Conservation (phyloP, 2,888 invertebrate genomes). For the Parasteatoda lunata region DNA sequence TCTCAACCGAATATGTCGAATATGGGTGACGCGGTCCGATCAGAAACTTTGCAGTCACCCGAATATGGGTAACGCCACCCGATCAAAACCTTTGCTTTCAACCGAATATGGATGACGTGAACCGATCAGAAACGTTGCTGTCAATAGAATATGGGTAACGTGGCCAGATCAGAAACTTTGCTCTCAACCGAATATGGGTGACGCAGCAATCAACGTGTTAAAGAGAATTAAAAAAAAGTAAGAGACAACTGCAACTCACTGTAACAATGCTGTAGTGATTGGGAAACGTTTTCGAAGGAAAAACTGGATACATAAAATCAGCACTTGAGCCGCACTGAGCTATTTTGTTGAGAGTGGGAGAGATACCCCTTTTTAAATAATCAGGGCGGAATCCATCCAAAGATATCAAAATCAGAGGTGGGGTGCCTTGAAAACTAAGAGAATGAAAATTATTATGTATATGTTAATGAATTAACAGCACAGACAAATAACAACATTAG, state of each 20-base stretch:
- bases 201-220: not conserved
- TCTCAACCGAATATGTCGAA: too few relatives aligned
- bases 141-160: too few relatives aligned
- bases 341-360: slow-evolving; percentile 79
- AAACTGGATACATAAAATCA: slow-evolving; percentile 78
- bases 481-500: too few relatives aligned
- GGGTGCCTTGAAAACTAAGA: slow-evolving; percentile 70
- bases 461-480: too few relatives aligned
- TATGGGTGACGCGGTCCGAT: too few relatives aligned
- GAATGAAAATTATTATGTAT: not conserved
- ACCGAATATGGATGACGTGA: too few relatives aligned
- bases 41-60: too few relatives aligned
- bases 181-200: too few relatives aligned
- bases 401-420: slow-evolving; percentile 80
- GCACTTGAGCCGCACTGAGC: slow-evolving; percentile 78
- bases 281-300: slow-evolving; percentile 83
- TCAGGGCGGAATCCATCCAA: slow-evolving; percentile 84
- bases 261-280: slow-evolving; percentile 83
- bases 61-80: too few relatives aligned
- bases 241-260: not conserved
- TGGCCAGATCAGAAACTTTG: too few relatives aligned
- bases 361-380: slow-evolving; percentile 79
- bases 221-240: not conserved
- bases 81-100: too few relatives aligned
- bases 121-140: too few relatives aligned